phyloP scores from a whole-genome alignment of 2,113 vertebrate genomes.

The Clarias macrocephalus region DNA sequence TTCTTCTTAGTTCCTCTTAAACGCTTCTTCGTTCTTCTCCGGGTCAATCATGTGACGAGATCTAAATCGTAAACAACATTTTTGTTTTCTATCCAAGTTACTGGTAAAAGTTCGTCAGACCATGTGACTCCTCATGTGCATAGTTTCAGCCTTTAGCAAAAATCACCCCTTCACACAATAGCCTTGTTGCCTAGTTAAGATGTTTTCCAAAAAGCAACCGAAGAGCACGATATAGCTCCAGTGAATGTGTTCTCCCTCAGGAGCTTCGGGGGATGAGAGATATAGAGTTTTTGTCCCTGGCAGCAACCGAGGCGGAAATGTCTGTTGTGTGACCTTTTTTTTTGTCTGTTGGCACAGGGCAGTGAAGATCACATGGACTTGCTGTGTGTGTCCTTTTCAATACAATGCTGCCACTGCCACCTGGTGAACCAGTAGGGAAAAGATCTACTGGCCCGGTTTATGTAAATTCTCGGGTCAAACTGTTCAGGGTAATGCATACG shows the following conservation, averaged over 20 bases:
- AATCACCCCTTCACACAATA: neutral
- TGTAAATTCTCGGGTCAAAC: neutral
- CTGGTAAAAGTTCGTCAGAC: neutral
- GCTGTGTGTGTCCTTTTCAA: slow-evolving; percentile 7
- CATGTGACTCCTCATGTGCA: neutral
- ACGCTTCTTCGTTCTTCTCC: neutral
- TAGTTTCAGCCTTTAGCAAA: neutral
- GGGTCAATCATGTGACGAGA: neutral
- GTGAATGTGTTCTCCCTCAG: neutral
- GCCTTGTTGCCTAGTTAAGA: neutral
- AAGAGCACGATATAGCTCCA: neutral
- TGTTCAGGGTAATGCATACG: neutral
- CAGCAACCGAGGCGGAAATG: slow-evolving; percentile 42
- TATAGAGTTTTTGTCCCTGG: slow-evolving; percentile 18
- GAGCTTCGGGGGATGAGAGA: slow-evolving; percentile 15
- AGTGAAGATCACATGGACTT: neutral
- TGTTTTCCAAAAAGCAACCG: neutral
- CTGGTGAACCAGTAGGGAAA: neutral
- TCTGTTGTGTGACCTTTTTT: slow-evolving; percentile 49
- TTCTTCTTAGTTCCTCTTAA: neutral
- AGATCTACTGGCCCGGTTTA: neutral
- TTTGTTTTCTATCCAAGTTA: neutral
- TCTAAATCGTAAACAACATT: neutral
- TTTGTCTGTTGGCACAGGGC: slow-evolving; percentile 14
- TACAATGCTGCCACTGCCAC: slow-evolving; percentile 19